Base-by-base conservation (phyloP, 2,888 invertebrate genomes). In the Watsonalla cultraria region DNA sequence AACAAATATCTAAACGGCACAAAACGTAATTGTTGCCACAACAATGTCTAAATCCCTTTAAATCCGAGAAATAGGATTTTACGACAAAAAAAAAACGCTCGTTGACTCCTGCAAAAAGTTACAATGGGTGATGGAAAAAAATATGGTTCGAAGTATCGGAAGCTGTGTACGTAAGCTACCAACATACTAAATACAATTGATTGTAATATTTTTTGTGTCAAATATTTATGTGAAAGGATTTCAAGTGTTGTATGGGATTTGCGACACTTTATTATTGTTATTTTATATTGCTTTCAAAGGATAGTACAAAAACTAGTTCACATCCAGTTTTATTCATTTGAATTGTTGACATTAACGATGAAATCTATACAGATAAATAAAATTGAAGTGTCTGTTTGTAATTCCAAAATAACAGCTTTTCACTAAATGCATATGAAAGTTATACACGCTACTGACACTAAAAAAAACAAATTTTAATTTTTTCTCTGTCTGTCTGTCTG, bases 41-140 rank as follows among this genome's bases (percentile, higher is more conserved):
- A 90, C 87, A 90, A 85, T 90, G 82, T 86, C 86, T 80, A 87
- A 90, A 89, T 90, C 90, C 90, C 74, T 85, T 87, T 80, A 87
- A 90, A 90, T 86, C 88, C 87, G 86, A 87, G 82, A 90, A 90
- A 90, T 87, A 81, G 85, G 88, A 86, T 88, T 90, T 85, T 62
- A 58, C 54, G 66, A 77, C 80, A 84, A 86, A 83, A 75, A 80
- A 84, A 84, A 80, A 74, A 61, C 72, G 71, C 89, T 90, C 87
- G 87, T 90, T 90, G 90, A 90, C 90, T 90, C 78, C 72, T 65
- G 76, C 81, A 78, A 81, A 82, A 78, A 68, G 78, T 62, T 76
- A 86, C 86, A 89, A 90, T 82, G 62, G 80, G 55, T 56, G 70
- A 63, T 54, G 59, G 65, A 74, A 81, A 86, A 86, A 82, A 84